Base-by-base conservation (phyloP, 2,888 invertebrate species). In the Cerceris ruficornis region DNA sequence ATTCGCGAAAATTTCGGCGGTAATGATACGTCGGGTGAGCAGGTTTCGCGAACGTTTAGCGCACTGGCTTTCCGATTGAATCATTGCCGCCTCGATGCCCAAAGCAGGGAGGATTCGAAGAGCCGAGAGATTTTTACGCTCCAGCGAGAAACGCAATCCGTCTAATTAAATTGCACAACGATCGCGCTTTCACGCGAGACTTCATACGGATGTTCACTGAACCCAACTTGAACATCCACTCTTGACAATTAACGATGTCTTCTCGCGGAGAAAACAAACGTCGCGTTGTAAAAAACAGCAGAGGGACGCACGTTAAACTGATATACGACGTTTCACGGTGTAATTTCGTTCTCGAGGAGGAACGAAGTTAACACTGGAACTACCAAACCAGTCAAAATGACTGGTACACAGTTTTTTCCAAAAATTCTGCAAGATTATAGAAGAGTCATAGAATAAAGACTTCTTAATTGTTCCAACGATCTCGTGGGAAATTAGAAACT, bases 1-100 rank as follows among this genome's bases (percentile, higher is more conserved):
- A 54, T 58, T 39, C 59, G 15, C 43, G 64, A 55, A 59, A 69
- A 50, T 64, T 65, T 15, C 41, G 41, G 42, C 60, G 57, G 62
- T 39, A 64, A 17, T 77, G 69, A 69, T 69, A 42, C 50, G 61
- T 8, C 52, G 58, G 60, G 28, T 1, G 61, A 43, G 66, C 66
- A 57, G 8, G 58, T 55, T 57, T 50, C 39, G 42, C 64, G 70
- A 71, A 68, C 70, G 68, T 78, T 68, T 65, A 11, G 46, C 68
- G 43, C 55, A 72, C 77, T 80, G 59, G 52, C 73, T 62, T 64
- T 15, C 66, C 74, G 64, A 77, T 80, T 70, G 77, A 55, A 80
- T 80, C 79, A 73, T 77, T 80, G 77, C 77, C 77, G 77, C 69
- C 65, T 77, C 73, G 57, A 0, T 70, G 73, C 58, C 67, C 77